Conservation (phyloP, 2,113 vertebrate genomes). For the Colaptes auratus region DNA sequence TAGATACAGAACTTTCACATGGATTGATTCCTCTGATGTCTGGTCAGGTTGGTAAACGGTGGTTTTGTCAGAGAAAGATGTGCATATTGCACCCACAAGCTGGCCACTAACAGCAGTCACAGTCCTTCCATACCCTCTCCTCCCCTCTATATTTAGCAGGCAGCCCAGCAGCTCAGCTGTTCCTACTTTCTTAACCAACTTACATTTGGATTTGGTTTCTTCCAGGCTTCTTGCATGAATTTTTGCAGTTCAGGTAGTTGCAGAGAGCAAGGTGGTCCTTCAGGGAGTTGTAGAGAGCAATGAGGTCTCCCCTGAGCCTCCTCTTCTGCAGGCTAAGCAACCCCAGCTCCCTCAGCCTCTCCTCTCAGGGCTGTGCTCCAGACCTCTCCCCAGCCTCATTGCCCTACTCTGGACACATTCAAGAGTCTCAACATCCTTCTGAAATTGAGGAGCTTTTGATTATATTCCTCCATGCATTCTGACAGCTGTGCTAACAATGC, state of each 20-base stretch:
- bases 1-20: neutral
- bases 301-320: no score
- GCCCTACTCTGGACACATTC: no score
- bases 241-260: neutral
- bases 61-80: rapidly evolving
- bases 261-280: no score
- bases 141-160: rapidly evolving
- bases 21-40: neutral
- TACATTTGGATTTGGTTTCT: neutral
- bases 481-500: neutral
- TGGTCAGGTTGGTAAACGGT: neutral
- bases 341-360: no score
- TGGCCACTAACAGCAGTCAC: neutral
- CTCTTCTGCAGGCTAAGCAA: no score
- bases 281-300: no score
- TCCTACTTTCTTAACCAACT: neutral
- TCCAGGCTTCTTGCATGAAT: neutral
- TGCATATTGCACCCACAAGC: neutral
- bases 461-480: neutral
- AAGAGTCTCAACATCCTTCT: no score
- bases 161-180: neutral
- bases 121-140: neutral
- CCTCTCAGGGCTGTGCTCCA: no score
- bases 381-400: no score
- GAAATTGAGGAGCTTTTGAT: neutral